Percentiles rank a stretch among this genome's conserved stretches.
Evolutionary conservation across 2,888 invertebrate species (phyloP).

Genomic region (Synanthedon vespiformis): DNA sequence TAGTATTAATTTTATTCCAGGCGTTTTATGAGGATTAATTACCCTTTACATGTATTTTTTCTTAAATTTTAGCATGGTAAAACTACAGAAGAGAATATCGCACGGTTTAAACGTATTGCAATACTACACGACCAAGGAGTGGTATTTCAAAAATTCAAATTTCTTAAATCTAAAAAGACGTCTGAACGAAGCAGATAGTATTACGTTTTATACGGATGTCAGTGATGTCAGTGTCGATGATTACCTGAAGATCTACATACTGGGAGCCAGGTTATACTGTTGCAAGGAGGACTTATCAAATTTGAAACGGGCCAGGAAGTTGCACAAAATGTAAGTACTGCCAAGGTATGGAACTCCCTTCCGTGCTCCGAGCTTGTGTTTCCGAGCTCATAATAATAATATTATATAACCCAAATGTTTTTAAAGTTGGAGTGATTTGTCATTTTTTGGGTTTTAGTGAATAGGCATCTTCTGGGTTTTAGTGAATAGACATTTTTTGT

Average conservation of each 20-base stretch:
- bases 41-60: neutral
- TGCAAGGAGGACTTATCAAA: conserved; percentile 85
- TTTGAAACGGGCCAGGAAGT: conserved; percentile 77
- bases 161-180: conserved; percentile 60
- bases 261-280: conserved; percentile 85
- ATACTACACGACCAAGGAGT: conserved; percentile 86
- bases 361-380: too few relatives aligned
- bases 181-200: conserved; percentile 70
- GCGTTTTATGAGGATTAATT: neutral
- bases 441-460: too few relatives aligned
- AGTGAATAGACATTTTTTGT: too few relatives aligned
- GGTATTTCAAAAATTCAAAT: conserved; percentile 80
- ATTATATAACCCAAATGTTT: too few relatives aligned
- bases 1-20: too few relatives aligned
- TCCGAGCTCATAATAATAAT: too few relatives aligned
- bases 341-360: too few relatives aligned
- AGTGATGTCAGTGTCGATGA: conserved; percentile 48
- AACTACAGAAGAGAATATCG: conserved; percentile 73
- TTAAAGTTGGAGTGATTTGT: too few relatives aligned
- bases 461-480: too few relatives aligned
- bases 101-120: conserved; percentile 77
- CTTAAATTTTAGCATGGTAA: conserved; percentile 69
- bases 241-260: conserved; percentile 70
- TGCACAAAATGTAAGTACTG: conserved; percentile 69
- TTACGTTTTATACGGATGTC: conserved; percentile 72